phyloP scores from a whole-genome alignment of 2,113 vertebrate genomes.

The Nycticryphes semicollaris region DNA sequence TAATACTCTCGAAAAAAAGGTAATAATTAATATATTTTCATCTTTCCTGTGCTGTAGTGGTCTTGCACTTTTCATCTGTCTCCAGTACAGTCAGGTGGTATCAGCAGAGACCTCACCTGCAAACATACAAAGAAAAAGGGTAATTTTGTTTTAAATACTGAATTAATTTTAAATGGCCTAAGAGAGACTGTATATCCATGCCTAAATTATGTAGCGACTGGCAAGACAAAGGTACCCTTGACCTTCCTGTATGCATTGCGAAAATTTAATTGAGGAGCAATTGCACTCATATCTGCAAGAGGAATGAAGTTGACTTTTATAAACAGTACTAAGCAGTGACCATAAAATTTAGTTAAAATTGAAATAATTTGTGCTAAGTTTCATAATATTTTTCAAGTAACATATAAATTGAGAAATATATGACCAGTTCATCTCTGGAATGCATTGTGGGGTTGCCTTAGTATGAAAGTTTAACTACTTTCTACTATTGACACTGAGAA shows the following conservation, averaged over 20 bases:
- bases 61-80: not conserved
- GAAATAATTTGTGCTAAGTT: not conserved
- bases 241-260: not conserved
- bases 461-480: not conserved
- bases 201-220: not conserved
- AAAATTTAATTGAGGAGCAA: not conserved
- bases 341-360: not conserved
- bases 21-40: not conserved
- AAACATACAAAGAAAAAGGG: not conserved
- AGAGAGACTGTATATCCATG: too few species aligned
- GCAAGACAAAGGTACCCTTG: not conserved
- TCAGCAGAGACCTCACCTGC: not conserved
- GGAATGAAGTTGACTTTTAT: not conserved
- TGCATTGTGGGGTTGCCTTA: not conserved
- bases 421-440: not conserved
- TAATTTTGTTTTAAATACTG: too few species aligned
- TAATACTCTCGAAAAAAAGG: not conserved
- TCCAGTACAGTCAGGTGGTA: not conserved
- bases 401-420: not conserved
- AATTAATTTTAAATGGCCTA: too few species aligned
- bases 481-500: not conserved
- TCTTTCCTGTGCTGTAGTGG: not conserved
- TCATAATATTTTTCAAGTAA: not conserved
- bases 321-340: not conserved
- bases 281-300: not conserved